Percentiles rank a stretch among this genome's conserved stretches.
Evolutionary conservation across 2,113 vertebrate species (phyloP).

Genomic region (Balaeniceps rex): DNA sequence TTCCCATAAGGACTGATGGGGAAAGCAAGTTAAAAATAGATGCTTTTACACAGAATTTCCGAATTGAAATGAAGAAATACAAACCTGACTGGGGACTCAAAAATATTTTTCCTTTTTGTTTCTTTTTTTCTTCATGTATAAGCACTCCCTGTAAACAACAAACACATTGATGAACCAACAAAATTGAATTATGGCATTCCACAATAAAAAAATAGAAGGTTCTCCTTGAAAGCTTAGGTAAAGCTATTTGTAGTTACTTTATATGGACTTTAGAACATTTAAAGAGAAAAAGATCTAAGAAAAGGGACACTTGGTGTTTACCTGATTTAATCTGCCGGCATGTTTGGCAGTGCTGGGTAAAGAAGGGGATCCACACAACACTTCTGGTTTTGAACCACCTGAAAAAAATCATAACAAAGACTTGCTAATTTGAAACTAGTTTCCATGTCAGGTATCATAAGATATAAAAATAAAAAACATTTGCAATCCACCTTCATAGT

Average conservation of each 20-base stretch:
- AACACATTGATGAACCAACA: constrained; percentile 24
- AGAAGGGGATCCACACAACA: constrained; percentile 58
- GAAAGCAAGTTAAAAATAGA: not conserved
- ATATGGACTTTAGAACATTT: not conserved
- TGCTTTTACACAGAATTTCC: not conserved
- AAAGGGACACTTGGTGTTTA: constrained; percentile 33
- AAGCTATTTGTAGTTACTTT: not conserved
- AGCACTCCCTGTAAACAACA: constrained; percentile 73
- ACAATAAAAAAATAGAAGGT: not conserved
- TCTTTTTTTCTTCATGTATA: constrained; percentile 84
- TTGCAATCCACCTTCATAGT: not conserved
- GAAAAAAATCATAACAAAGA: not conserved
- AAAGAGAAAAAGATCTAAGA: not conserved
- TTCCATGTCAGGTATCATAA: not conserved
- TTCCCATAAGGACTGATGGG: not conserved
- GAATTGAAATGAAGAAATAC: constrained; percentile 29
- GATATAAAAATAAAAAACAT: not conserved
- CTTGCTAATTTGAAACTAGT: not conserved
- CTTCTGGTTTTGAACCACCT: constrained; percentile 77
- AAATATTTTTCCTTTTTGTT: constrained; percentile 81
- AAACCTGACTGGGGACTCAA: constrained; percentile 89
- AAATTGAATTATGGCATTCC: not conserved
- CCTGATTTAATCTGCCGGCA: constrained; percentile 75
- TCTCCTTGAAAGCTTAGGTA: not conserved
- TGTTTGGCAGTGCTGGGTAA: constrained; percentile 68